These are phyloP conservation scores for Corythornis leucogaster DNA, from an alignment of 2,797 vertebrate species.

Conservation along the genomic window DNA sequence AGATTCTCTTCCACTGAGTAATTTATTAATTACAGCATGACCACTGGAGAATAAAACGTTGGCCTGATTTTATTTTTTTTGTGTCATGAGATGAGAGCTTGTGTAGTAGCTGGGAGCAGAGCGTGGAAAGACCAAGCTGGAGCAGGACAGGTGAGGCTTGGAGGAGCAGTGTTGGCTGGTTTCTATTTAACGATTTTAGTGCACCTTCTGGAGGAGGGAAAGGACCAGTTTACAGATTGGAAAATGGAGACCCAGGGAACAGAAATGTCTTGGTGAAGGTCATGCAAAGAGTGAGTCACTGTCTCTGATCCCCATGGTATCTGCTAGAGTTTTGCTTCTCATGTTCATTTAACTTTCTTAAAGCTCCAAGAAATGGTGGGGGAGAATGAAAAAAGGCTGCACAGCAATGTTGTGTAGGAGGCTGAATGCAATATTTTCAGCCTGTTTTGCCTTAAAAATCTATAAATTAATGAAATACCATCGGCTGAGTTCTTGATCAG, in stretches of 20 bases:
- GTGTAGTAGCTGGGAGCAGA: neutral
- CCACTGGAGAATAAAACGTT: neutral
- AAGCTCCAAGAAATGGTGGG: neutral
- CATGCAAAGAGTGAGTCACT: fast-evolving
- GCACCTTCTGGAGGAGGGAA: neutral
- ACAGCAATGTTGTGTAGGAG: neutral
- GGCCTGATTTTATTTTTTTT: neutral
- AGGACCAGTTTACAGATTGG: fast-evolving
- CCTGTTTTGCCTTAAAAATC: neutral
- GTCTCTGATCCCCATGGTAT: neutral
- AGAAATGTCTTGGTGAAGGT: fast-evolving
- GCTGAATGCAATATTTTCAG: neutral
- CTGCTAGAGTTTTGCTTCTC: neutral
- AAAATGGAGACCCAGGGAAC: fast-evolving
- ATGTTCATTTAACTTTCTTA: fast-evolving
- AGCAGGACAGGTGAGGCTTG: neutral
- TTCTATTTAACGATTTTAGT: fast-evolving
- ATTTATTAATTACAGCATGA: conserved; percentile 67
- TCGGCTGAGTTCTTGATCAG: neutral
- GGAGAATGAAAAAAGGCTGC: neutral
- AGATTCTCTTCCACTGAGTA: conserved; percentile 15
- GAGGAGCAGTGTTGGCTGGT: fast-evolving
- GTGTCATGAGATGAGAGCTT: neutral
- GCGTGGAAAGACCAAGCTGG: neutral
- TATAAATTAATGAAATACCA: neutral